Evolutionary conservation across 2,113 vertebrate species (phyloP).

Genomic region (Eulemur rufifrons): DNA sequence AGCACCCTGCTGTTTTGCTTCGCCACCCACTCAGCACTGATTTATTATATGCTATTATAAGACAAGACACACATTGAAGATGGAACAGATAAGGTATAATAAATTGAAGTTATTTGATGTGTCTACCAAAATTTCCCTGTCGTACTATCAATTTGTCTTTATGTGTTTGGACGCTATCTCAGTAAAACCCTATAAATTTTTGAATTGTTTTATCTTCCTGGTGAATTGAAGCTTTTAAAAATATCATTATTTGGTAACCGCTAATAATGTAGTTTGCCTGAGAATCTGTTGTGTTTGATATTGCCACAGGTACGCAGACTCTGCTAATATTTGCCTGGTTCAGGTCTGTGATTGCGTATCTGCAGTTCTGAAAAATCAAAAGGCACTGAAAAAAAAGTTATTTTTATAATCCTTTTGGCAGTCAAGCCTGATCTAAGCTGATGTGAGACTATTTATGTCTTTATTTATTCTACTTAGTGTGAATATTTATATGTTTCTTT

Average conservation of each 20-base stretch:
- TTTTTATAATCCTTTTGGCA: constrained; percentile 15
- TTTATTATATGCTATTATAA: not conserved
- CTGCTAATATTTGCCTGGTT: not conserved
- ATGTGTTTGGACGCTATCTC: not conserved
- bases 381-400: not conserved
- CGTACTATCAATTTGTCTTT: not conserved
- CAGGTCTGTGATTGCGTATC: not conserved
- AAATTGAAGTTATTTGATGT: not conserved
- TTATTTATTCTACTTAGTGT: constrained; percentile 9
- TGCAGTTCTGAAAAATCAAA: constrained; percentile 41
- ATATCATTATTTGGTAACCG: not conserved
- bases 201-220: not conserved
- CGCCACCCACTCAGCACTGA: not conserved
- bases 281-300: not conserved
- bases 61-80: not conserved
- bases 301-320: not conserved
- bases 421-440: not conserved
- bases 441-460: not conserved
- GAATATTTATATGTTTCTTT: constrained; percentile 5
- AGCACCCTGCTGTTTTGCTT: not conserved
- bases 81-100: not conserved
- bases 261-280: not conserved
- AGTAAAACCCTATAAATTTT: not conserved
- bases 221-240: not conserved
- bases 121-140: not conserved